Conservation (phyloP, 1,140 invertebrate species). For the Yoshiicerus persimilis region DNA sequence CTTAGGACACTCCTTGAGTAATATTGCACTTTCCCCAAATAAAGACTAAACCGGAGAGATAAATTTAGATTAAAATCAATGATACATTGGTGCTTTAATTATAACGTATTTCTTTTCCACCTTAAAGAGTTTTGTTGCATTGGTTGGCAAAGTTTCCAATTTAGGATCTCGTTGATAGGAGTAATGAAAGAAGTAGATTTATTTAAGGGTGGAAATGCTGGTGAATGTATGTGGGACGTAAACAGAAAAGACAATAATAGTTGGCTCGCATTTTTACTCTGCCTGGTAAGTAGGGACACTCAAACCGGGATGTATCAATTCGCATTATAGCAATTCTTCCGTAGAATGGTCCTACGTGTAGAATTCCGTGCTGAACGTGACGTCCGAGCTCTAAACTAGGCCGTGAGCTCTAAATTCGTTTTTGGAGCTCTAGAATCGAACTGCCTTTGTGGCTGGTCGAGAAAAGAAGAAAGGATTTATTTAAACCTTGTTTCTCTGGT, state of each 20-base stretch:
- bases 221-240: background rate
- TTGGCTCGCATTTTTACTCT: no score
- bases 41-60: background rate
- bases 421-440: background rate
- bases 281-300: background rate
- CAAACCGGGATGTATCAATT: background rate
- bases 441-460: background rate
- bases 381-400: background rate
- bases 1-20: no score
- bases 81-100: background rate
- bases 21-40: no score
- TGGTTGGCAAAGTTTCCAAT: no score
- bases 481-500: background rate
- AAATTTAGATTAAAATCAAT: background rate
- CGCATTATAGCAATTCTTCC: background rate
- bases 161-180: no score
- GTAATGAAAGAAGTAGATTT: no score
- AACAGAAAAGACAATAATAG: no score
- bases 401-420: background rate
- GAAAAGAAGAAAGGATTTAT: background rate
- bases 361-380: background rate
- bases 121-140: background rate
- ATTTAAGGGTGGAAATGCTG: background rate
- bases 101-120: background rate
- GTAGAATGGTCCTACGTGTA: constrained; percentile 51